Evolutionary conservation across 2,797 vertebrate genomes (phyloP), one percentile per base, ranked within the genome.

Genomic region (Dromococcyx pavoninus): DNA sequence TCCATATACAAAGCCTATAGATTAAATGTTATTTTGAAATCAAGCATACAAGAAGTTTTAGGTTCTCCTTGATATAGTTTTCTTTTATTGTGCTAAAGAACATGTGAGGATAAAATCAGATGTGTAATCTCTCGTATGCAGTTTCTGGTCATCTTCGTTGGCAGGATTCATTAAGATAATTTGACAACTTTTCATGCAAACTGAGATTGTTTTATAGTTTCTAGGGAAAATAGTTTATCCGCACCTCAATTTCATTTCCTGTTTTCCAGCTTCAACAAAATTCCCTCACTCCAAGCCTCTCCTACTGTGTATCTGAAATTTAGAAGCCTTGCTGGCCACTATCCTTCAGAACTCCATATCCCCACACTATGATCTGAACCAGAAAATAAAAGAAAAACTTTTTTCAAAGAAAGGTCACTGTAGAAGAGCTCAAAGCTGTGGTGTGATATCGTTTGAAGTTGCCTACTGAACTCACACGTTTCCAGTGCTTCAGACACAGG

Each of bases 381-480:
- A 90, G 89, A 95, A 95, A 92, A 89, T 65, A 82, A 95, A 94
- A 74, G 14, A 61, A 69, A 94, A 95, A 69, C 58, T 46, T 58
- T 80, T 94, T 92, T 88, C 89, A 95, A 82, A 43, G 81, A 86
- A 46, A 85, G 50, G 64, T 80, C 75, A 79, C 27, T 80, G 64
- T 50, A 88, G 58, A 87, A 82, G 53, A 91, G 65, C 86, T 88
- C 39, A 37, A 21, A 79, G 66, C 78, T 66, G 18, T 65, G 71
- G 39, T 56, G 48, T 44, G 78, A 90, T 96, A 91, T 35, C 4
- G 51, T 82, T 89, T 97, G 95, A 96, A 94, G 92, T 86, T 93
- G 78, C 41, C 78, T 93, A 61, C 64, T 95, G 91, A 95, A 89
- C 92, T 97, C 88, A 76, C 81, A 87, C 24, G 25, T 71, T 88